Evolutionary conservation across 2,888 invertebrate genomes (phyloP), one percentile per base, ranked within the genome.

Genomic region (Andrena bicolor): DNA sequence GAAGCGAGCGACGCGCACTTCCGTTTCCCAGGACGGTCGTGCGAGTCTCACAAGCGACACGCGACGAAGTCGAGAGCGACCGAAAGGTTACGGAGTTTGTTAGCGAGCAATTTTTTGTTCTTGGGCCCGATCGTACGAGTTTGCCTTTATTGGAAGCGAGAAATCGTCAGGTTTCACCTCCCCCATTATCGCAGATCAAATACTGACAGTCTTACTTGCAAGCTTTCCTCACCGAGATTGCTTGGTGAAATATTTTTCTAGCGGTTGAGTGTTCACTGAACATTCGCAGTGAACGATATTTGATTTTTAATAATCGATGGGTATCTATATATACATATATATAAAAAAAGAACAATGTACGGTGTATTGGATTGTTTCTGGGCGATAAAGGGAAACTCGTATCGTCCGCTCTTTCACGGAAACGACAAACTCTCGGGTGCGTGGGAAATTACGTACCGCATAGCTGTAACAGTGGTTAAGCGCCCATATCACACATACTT

Each of bases 401-500:
- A 64, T 64, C 26, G 49, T 73, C 70, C 13, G 61, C 75, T 68
- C 53, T 60, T 51, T 48, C 23, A 35, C 49, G 41, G 64, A 48
- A 65, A 48, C 56, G 23, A 69, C 20, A 35, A 78, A 75, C 41
- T 68, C 49, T 73, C 66, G 58, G 76, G 61, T 73, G 81, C 75
- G 76, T 73, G 88, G 86, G 74, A 76, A 83, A 80, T 85, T 80
- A 48, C 81, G 85, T 86, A 75, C 70, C 77, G 73, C 80, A 82
- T 84, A 82, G 82, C 75, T 84, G 76, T 78, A 73, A 81, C 75
- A 75, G 63, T 86, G 86, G 89, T 82, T 87, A 78, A 75, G 75
- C 83, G 79, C 87, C 80, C 87, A 85, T 89, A 88, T 88, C 87
- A 89, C 77, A 66, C 85, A 86, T 56, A 56, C 56, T 53, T 86